phyloP scores from a whole-genome alignment of 2,113 vertebrate genomes.

The Myrmecophaga tridactyla region DNA sequence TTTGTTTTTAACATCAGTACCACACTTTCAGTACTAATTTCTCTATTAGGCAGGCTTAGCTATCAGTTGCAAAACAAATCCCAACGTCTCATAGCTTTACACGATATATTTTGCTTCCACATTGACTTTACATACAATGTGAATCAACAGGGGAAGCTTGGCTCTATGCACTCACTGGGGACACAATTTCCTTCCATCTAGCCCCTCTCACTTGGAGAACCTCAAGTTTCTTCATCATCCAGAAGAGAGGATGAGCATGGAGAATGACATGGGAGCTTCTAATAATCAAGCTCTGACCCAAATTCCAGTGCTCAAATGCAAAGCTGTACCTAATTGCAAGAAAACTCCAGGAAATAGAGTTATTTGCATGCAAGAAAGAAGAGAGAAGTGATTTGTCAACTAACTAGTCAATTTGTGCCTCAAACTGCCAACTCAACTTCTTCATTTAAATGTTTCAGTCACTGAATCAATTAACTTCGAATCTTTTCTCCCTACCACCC shows the following conservation, averaged over 20 bases:
- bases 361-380: too few species aligned
- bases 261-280: background rate
- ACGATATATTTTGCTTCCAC: background rate
- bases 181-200: background rate
- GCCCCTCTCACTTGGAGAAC: background rate
- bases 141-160: background rate
- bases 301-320: background rate
- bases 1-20: background rate
- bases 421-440: background rate
- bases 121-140: background rate
- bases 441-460: background rate
- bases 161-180: background rate
- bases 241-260: background rate
- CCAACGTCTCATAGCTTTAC: background rate
- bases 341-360: background rate
- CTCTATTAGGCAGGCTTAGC: background rate
- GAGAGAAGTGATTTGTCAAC: too few species aligned
- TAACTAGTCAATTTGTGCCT: background rate
- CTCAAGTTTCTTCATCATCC: background rate
- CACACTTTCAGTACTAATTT: background rate
- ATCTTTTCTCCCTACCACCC: background rate
- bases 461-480: background rate
- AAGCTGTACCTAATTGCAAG: background rate
- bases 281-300: background rate
- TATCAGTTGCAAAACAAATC: background rate